Base-by-base conservation (phyloP, 2,888 invertebrate species). In the Hyalella azteca region DNA sequence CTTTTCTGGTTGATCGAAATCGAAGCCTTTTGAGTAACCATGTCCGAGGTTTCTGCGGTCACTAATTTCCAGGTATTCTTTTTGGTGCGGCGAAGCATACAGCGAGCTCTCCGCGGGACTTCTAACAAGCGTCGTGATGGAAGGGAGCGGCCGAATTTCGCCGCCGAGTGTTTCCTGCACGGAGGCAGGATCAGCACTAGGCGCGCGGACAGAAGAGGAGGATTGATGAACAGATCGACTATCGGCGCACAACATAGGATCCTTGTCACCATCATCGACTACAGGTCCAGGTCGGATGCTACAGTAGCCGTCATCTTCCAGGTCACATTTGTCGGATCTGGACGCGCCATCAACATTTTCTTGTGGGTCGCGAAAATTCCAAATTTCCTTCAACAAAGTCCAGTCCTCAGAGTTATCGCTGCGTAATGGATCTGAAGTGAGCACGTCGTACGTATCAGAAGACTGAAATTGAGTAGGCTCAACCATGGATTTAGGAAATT, bases 111-210 rank as follows among this genome's bases (percentile, higher is more conserved):
- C 75, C 22, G 40, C n/a, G 45, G 75, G 22, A 15, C 75, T 32
- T 39, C 75, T 75, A n/a, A 75, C 75, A 36, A 75, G 75, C n/a
- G 75, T 75, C 22, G 29, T 45, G 26, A 75, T 75, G 75, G 75
- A 75, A 29, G 75, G 75, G 41, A 75, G 75, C 7, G 75, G 75
- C 36, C 45, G 75, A 66, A 36, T 66, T 36, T 66, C 66, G 66
- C 66, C 66, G 66, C 66, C 66, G 66, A 36, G 36, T 66, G 66
- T 66, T 66, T 36, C 66, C 29, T 32, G 36, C 29, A 29, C 15
- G 66, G 66, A 19, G 66, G 66, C 66, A 66, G 36, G 36, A 66
- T 32, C 39, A 66, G 66, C 13, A 32, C 36, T 19, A 29, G 66
- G 22, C 32, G 66, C n/a, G 66, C 36, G 9, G 7, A 36, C 32